These are phyloP conservation scores for Chloroceryle aenea DNA, from an alignment of 2,113 vertebrate genomes.

Conservation along the genomic window DNA sequence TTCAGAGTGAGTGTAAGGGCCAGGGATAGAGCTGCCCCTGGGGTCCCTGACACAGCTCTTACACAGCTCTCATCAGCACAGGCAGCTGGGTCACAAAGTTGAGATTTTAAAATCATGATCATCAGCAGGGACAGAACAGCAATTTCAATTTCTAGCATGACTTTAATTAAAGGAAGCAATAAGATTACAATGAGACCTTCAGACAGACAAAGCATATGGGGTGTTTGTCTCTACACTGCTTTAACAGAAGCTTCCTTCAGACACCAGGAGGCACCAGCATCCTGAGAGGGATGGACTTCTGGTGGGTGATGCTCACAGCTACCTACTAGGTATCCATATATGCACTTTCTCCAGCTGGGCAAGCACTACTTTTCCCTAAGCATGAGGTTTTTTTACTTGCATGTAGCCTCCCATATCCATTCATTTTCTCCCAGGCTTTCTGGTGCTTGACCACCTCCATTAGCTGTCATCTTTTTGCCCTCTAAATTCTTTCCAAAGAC, in stretches of 20 bases:
- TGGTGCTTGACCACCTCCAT: neutral
- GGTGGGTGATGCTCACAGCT: neutral
- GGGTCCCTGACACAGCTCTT: neutral
- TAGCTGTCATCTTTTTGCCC: neutral
- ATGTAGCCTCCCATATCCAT: neutral
- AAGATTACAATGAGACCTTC: neutral
- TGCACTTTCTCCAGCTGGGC: neutral
- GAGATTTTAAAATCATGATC: neutral
- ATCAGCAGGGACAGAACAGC: neutral
- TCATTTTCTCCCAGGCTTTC: neutral
- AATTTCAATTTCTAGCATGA: neutral
- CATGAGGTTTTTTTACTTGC: neutral
- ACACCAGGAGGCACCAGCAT: conserved; percentile 68
- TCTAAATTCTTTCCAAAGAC: neutral
- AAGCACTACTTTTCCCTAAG: neutral
- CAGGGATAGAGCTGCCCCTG: neutral
- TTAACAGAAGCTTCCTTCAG: conserved; percentile 28
- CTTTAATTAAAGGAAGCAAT: neutral
- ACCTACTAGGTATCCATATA: neutral
- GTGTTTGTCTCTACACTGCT: neutral
- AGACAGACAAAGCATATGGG: neutral
- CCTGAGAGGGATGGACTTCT: neutral
- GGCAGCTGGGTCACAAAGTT: neutral
- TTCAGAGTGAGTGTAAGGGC: neutral
- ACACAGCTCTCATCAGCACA: neutral